Evolutionary conservation across 2,888 invertebrate species (phyloP).

Genomic region (Drosophila helvetica): DNA sequence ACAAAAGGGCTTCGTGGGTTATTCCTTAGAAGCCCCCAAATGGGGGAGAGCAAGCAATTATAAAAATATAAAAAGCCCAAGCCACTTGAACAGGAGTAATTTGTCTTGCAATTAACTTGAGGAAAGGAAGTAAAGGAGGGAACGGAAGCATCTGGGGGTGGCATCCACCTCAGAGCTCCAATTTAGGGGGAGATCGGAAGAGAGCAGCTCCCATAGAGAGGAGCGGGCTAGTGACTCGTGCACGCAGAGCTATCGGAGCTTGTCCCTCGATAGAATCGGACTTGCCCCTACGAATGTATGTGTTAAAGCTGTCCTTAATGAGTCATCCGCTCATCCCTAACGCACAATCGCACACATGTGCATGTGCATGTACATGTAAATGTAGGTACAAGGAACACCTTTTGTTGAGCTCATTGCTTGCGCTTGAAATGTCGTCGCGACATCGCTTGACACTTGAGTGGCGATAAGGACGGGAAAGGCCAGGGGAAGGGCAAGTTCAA

Average conservation of each 20-base stretch:
- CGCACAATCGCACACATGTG: not conserved
- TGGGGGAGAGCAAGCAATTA: conserved; percentile 57
- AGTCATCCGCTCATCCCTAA: conserved; percentile 29
- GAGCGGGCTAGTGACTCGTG: not conserved
- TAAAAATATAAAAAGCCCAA: conserved; percentile 52
- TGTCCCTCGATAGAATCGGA: not conserved
- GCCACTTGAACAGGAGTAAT: conserved; percentile 65
- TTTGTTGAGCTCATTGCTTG: conserved; percentile 45
- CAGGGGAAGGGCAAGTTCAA: conserved; percentile 5
- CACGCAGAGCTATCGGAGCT: not conserved
- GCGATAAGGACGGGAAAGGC: conserved; percentile 37
- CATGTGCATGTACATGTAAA: too few relatives aligned
- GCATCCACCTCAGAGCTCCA: conserved; percentile 15
- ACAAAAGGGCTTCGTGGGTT: conserved; percentile 11
- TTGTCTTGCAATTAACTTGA: conserved; percentile 67
- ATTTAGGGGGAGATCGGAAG: not conserved
- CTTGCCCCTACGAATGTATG: not conserved
- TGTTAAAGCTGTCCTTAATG: conserved; percentile 27
- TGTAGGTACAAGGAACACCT: conserved; percentile 6
- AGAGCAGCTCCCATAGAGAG: not conserved
- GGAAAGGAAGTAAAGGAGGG: conserved; percentile 53
- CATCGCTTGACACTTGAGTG: conserved; percentile 46
- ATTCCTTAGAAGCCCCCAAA: conserved; percentile 14
- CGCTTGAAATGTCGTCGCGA: conserved; percentile 47
- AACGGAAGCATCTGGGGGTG: conserved; percentile 34